These are phyloP conservation scores for Pseudochirops cupreus DNA, from an alignment of 2,797 vertebrate genomes.

Conservation along the genomic window DNA sequence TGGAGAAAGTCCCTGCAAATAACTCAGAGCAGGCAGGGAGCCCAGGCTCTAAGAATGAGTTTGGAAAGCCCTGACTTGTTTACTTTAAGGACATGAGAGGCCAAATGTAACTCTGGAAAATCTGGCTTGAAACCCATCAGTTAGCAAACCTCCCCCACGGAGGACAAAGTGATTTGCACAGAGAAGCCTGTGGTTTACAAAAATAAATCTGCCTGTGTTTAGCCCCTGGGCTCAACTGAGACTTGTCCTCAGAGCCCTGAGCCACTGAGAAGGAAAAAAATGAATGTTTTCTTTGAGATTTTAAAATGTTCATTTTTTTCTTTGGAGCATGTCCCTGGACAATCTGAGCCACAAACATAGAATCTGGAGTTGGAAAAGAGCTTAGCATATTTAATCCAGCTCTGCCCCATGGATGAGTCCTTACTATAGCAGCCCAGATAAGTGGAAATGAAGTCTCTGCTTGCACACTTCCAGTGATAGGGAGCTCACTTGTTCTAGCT, in stretches of 20 bases:
- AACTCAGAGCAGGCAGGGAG: conserved; percentile 7
- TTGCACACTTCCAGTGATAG: background rate
- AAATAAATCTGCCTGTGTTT: background rate
- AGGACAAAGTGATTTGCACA: background rate
- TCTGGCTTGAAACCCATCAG: background rate
- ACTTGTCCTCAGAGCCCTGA: background rate
- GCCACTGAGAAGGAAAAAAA: background rate
- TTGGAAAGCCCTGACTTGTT: background rate
- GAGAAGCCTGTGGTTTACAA: background rate
- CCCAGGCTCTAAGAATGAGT: conserved; percentile 1
- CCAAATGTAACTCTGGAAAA: background rate
- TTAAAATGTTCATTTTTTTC: background rate
- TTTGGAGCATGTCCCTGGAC: background rate
- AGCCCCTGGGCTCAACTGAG: background rate
- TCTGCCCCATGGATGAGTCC: background rate
- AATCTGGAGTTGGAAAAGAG: background rate
- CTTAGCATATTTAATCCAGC: background rate
- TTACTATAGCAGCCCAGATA: background rate
- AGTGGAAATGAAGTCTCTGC: background rate
- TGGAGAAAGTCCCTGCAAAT: background rate
- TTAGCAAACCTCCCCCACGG: background rate
- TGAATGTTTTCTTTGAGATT: background rate
- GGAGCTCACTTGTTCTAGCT: background rate
- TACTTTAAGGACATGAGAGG: background rate
- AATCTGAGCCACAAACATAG: background rate